Base-by-base conservation (phyloP, 2,113 vertebrate genomes). In the Panthera leo region DNA sequence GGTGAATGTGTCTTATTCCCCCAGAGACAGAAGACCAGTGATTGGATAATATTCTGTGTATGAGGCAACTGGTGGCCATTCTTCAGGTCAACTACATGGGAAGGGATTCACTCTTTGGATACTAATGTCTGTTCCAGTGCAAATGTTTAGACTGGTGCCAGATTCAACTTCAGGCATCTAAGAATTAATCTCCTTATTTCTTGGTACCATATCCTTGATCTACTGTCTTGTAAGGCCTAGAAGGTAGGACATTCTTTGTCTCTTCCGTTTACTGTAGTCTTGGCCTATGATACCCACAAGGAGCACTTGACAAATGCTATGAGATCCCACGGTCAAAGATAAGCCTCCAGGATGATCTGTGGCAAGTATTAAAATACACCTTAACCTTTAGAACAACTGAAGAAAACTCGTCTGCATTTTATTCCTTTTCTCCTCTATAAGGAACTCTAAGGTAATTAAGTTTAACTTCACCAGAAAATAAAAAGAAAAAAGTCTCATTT, bases 401-500 rank as follows among this genome's bases (percentile, higher is more conserved):
- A 83, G 45, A 79, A 95, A 90, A 85, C 5, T 31, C 34, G 6
- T 85, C 34, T 76, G 36, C 7, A 76, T 92, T 84, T 95, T 75
- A 51, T 42, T 55, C 5, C 10, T 25, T 53, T 70, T 48, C 5
- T 48, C 34, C 13, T 45, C 21, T 89, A 7, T 76, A 70, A 45
- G 48, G 45, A 89, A 31, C 31, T 67, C 70, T 83, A 76, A 89
- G 68, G 78, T 93, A 82, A 97, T 96, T 96, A 94, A 36, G 36
- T 85, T 98, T 98, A 89, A 91, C 31, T 85, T 95, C 6, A 83
- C 10, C 25, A 92, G n/a, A 94, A 95, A 94, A 75, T 2, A 68
- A 61, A 89, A 85, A 94, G 53, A 48, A 92, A 39, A 58, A 27
- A 92, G 19, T 63, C 27, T 7, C n/a, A 34, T 96, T 96, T 97